These are phyloP conservation scores for Mamestra configurata DNA, from an alignment of 1,140 invertebrate species.

Conservation along the genomic window DNA sequence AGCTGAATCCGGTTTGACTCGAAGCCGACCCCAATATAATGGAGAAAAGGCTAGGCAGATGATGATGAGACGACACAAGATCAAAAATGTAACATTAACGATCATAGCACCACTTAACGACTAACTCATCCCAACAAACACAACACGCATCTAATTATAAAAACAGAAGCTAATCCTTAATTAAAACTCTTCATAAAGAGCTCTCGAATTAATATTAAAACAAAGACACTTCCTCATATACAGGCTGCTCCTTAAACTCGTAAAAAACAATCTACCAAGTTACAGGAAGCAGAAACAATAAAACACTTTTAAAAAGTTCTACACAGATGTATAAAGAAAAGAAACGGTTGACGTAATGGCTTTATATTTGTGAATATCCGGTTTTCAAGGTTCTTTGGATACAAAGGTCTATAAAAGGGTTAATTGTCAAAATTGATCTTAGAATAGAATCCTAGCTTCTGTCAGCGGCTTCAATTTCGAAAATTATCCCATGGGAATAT, in stretches of 20 bases:
- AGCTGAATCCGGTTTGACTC: too few species aligned
- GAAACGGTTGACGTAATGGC: background rate
- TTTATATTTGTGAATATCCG: background rate
- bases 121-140: too few species aligned
- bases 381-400: background rate
- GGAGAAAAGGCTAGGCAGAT: too few species aligned
- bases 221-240: constrained; percentile 8
- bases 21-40: too few species aligned
- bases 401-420: too few species aligned
- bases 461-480: too few species aligned
- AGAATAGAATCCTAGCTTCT: too few species aligned
- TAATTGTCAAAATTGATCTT: too few species aligned
- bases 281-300: constrained; percentile 29
- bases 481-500: too few species aligned
- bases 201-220: constrained; percentile 1
- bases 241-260: constrained; percentile 1
- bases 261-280: background rate
- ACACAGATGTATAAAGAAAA: constrained; percentile 20
- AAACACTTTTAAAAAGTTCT: constrained; percentile 17
- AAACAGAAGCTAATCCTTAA: background rate
- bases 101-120: too few species aligned
- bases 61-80: too few species aligned
- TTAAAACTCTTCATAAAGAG: background rate
- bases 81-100: too few species aligned
- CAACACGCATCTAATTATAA: background rate